Evolutionary conservation across 2,113 vertebrate genomes (phyloP).

Genomic region (Myiozetetes cayanensis): DNA sequence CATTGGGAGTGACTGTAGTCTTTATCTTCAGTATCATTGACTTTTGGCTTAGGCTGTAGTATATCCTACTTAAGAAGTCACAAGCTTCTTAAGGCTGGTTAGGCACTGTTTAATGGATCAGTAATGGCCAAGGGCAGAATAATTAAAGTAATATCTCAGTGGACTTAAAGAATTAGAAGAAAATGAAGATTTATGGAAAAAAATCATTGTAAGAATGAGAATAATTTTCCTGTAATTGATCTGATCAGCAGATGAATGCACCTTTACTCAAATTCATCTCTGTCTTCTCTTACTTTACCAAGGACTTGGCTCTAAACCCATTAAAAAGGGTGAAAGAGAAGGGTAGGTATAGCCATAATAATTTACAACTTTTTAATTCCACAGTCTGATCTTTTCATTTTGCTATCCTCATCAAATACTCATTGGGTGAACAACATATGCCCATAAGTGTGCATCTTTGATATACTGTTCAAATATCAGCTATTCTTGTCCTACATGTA

Average conservation of each 20-base stretch:
- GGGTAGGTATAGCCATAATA: not conserved
- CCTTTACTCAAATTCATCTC: not conserved
- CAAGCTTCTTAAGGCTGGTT: constrained; percentile 4
- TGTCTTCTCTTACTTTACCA: not conserved
- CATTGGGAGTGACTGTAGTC: not conserved
- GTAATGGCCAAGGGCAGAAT: constrained; percentile 48
- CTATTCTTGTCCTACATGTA: not conserved
- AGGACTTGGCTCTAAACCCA: not conserved
- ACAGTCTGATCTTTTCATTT: not conserved
- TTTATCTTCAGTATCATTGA: not conserved
- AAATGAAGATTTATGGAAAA: constrained; percentile 56
- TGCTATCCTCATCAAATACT: not conserved
- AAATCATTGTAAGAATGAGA: constrained; percentile 21
- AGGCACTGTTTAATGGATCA: constrained; percentile 29
- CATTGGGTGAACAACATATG: not conserved
- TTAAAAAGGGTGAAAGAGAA: not conserved
- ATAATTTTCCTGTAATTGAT: constrained; percentile 12
- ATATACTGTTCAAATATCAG: not conserved
- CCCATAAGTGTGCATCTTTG: not conserved
- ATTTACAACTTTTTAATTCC: not conserved
- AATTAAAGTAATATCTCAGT: constrained; percentile 48
- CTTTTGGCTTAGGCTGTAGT: not conserved
- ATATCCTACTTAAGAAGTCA: not conserved
- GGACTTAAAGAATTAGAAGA: constrained; percentile 45
- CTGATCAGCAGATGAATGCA: constrained; percentile 15